A percentile compares a stretch with the other conserved stretches of the same genome.
These are phyloP conservation scores for Dermochelys coriacea DNA, from an alignment of 2,797 vertebrate species.

Conservation along the genomic window DNA sequence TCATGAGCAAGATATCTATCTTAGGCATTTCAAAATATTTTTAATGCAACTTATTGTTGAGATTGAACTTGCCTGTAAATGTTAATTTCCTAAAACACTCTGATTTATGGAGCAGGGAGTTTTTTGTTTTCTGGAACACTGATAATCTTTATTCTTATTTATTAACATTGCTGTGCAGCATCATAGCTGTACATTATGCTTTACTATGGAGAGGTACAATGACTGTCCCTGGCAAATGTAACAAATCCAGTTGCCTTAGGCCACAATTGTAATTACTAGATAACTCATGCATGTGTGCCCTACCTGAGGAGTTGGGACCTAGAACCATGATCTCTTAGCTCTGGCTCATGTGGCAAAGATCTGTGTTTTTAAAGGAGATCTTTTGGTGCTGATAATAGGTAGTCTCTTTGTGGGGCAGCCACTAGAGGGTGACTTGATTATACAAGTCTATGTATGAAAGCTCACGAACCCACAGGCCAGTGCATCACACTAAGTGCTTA, in stretches of 20 bases:
- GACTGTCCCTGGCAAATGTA: background rate
- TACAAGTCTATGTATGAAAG: background rate
- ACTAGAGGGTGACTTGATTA: background rate
- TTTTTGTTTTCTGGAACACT: background rate
- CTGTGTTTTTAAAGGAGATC: fast-evolving
- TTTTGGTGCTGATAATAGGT: background rate
- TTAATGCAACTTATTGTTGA: background rate
- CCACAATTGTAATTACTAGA: background rate
- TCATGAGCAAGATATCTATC: background rate
- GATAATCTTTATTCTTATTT: background rate
- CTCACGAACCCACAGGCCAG: background rate
- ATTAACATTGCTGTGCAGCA: background rate
- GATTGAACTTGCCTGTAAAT: background rate
- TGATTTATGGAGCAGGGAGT: background rate
- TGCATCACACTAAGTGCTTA: background rate
- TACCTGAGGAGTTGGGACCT: background rate
- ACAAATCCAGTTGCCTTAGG: background rate
- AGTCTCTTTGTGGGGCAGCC: background rate
- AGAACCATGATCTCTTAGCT: background rate
- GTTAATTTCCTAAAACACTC: background rate
- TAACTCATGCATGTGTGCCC: background rate
- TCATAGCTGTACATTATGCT: background rate
- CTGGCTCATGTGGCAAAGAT: background rate
- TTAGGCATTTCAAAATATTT: background rate
- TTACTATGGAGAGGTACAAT: background rate